Evolutionary conservation across 2,888 invertebrate species (phyloP).

Genomic region (Matsumyia berberina): DNA sequence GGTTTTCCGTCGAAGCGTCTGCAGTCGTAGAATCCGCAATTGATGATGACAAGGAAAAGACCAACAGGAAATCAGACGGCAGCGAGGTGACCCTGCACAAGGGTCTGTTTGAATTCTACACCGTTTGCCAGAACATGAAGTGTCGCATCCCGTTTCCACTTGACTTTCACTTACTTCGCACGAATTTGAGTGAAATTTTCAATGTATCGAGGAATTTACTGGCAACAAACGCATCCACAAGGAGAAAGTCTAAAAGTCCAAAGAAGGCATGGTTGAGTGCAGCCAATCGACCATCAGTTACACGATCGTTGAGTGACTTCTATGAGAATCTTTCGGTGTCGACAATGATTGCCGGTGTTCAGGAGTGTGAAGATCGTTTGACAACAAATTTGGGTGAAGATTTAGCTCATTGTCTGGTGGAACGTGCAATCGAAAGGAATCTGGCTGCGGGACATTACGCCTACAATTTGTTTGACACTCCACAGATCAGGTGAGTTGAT

Average conservation of each 20-base stretch:
- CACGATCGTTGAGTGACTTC: slow-evolving; percentile 83
- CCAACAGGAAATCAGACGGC: slow-evolving; percentile 46
- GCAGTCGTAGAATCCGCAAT: slow-evolving; percentile 43
- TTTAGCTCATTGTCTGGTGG: slow-evolving; percentile 81
- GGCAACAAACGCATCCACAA: slow-evolving; percentile 58
- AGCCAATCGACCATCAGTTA: slow-evolving; percentile 80
- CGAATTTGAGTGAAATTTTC: slow-evolving; percentile 80
- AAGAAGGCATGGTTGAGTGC: slow-evolving; percentile 81
- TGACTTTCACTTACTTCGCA: slow-evolving; percentile 80
- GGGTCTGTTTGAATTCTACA: slow-evolving; percentile 82
- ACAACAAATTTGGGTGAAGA: slow-evolving; percentile 80
- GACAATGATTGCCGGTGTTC: slow-evolving; percentile 80
- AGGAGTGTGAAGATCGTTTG: slow-evolving; percentile 79
- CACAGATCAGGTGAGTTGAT: slow-evolving; percentile 79
- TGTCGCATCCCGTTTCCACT: slow-evolving; percentile 82
- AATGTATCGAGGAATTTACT: slow-evolving; percentile 76
- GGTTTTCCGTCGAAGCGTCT: slow-evolving; percentile 76
- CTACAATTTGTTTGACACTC: slow-evolving; percentile 82
- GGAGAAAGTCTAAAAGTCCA: slow-evolving; percentile 81
- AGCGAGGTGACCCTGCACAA: slow-evolving; percentile 49
- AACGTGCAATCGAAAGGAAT: slow-evolving; percentile 80
- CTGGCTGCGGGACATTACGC: slow-evolving; percentile 80
- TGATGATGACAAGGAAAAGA: slow-evolving; percentile 57
- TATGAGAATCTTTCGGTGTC: slow-evolving; percentile 82
- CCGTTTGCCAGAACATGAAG: slow-evolving; percentile 80